Evolutionary conservation across 2,113 vertebrate species (phyloP).

Genomic region (Petromus typicus): DNA sequence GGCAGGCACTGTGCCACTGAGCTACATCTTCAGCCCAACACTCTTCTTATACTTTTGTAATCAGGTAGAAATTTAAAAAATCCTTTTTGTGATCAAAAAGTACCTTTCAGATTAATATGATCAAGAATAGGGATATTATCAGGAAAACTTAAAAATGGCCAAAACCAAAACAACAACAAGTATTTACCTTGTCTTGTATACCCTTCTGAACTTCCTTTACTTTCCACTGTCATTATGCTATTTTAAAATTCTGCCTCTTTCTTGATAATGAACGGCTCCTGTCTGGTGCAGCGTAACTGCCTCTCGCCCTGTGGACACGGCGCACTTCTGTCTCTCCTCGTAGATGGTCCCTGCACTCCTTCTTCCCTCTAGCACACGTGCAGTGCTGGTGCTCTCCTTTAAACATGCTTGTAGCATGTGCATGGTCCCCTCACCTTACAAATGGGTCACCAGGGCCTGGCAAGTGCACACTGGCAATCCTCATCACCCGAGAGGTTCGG

Average conservation of each 20-base stretch:
- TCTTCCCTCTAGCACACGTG: neutral
- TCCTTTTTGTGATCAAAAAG: neutral
- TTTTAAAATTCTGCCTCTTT: neutral
- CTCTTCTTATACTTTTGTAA: neutral
- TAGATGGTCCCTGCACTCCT: neutral
- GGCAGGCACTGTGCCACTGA: too few relatives aligned
- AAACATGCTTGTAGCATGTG: neutral
- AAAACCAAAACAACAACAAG: neutral
- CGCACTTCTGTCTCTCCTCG: neutral
- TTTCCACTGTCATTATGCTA: neutral
- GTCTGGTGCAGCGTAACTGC: neutral
- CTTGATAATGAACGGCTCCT: neutral
- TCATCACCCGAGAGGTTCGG: neutral
- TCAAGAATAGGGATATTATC: neutral
- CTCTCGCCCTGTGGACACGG: neutral
- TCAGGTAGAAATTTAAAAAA: neutral
- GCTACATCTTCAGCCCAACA: neutral
- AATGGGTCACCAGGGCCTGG: neutral
- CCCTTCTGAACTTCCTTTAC: neutral
- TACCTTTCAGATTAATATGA: slow-evolving; percentile 1
- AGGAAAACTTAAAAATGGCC: neutral
- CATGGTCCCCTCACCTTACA: neutral
- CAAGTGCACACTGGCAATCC: neutral
- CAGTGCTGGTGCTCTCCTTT: neutral
- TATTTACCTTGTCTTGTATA: neutral